Evolutionary conservation across 2,888 invertebrate species (phyloP).

Genomic region (Andricus quercusramuli): DNA sequence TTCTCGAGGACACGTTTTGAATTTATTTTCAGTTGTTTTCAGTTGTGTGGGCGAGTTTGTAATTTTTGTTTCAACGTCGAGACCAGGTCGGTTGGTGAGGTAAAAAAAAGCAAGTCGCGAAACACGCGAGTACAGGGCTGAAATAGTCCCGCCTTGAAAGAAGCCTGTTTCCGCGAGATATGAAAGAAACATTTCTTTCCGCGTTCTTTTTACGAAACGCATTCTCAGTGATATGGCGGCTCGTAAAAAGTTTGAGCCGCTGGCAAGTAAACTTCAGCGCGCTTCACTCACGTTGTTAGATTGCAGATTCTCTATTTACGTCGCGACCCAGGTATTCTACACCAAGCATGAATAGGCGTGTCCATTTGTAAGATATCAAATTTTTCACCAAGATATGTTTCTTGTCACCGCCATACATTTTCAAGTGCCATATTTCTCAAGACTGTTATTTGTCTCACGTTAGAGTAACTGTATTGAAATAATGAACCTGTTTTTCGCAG

Average conservation of each 20-base stretch:
- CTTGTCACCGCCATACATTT: conserved; percentile 2
- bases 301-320: conserved; percentile 31
- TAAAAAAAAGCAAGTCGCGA: conserved; percentile 12
- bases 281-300: conserved; percentile 33
- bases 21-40: conserved; percentile 32
- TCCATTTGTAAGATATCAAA: conserved; percentile 37
- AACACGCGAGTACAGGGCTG: conserved; percentile 8
- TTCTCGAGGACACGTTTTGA: conserved; percentile 1
- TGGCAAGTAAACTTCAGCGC: conserved; percentile 35
- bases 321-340: conserved; percentile 13
- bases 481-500: not conserved
- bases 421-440: conserved; percentile 2
- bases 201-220: conserved; percentile 20
- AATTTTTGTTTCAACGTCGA: conserved; percentile 26
- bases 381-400: conserved; percentile 12
- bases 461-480: not conserved
- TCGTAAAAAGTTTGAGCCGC: conserved; percentile 39
- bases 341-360: conserved; percentile 24
- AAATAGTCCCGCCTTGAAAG: conserved; percentile 39
- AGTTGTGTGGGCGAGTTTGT: not conserved
- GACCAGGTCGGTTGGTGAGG: conserved; percentile 5
- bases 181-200: conserved; percentile 41
- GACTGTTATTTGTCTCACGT: not conserved
- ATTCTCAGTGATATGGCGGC: conserved; percentile 36
- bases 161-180: conserved; percentile 40